Conservation (phyloP, 2,797 vertebrate genomes). For the Heliangelus exortis region DNA sequence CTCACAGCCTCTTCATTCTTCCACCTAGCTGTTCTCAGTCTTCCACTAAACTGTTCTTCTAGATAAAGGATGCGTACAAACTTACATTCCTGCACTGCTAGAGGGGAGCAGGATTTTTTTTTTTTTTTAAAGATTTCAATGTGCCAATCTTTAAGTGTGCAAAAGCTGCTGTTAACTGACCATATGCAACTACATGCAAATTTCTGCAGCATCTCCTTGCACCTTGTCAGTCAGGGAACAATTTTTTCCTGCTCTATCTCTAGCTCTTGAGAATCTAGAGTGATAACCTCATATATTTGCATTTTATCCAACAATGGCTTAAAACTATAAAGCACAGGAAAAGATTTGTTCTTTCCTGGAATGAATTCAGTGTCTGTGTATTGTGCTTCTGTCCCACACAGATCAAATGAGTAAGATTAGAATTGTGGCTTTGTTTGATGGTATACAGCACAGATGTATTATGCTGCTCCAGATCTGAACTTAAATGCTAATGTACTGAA, state of each 20-base stretch:
- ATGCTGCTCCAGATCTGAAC: not conserved
- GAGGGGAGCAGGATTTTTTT: not conserved
- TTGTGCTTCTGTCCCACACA: slow-evolving; percentile 10
- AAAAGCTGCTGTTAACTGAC: not conserved
- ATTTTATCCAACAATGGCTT: not conserved
- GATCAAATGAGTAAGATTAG: slow-evolving; percentile 18
- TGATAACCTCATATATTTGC: not conserved
- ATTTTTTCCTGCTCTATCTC: not conserved
- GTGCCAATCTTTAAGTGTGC: not conserved
- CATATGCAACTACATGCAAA: not conserved
- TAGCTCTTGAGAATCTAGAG: not conserved
- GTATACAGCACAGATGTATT: not conserved
- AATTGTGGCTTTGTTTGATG: slow-evolving; percentile 21
- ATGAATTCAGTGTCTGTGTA: not conserved
- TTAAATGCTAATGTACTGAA: not conserved
- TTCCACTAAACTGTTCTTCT: not conserved
- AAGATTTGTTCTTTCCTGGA: slow-evolving; percentile 13
- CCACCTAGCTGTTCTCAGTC: not conserved
- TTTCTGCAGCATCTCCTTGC: not conserved
- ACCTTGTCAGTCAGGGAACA: not conserved
- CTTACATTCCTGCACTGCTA: not conserved
- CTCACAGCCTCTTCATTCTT: slow-evolving; percentile 30
- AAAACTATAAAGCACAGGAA: not conserved
- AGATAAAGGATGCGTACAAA: not conserved
- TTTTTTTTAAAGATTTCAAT: not conserved